phyloP scores from a whole-genome alignment of 2,797 vertebrate genomes.

The Australoheros facetus region DNA sequence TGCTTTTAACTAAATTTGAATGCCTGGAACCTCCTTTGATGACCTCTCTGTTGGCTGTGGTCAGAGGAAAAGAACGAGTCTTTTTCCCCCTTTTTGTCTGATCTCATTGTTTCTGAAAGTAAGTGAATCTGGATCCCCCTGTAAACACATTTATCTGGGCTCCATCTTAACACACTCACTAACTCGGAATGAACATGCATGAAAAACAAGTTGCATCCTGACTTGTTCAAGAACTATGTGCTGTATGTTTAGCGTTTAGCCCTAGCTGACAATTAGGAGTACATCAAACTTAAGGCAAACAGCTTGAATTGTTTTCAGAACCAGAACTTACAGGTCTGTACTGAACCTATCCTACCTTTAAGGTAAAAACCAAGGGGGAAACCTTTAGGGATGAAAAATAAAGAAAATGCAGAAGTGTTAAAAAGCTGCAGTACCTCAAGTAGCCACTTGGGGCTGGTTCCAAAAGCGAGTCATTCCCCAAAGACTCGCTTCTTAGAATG shows the following conservation, averaged over 20 bases:
- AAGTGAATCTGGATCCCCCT: neutral
- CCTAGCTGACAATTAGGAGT: neutral
- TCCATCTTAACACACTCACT: neutral
- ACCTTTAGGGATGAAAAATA: no score
- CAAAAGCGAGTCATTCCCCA: no score
- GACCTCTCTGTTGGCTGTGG: constrained; percentile 1
- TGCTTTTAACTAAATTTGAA: neutral
- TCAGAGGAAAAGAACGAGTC: neutral
- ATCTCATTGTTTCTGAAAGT: neutral
- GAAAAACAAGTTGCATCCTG: neutral
- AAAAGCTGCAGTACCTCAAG: neutral
- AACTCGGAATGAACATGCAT: neutral
- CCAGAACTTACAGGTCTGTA: no score
- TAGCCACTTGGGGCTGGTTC: neutral
- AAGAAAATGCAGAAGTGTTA: neutral
- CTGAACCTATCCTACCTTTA: no score
- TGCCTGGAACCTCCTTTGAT: constrained; percentile 15
- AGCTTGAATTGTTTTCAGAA: no score
- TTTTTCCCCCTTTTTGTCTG: neutral
- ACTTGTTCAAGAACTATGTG: neutral
- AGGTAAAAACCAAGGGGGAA: no score
- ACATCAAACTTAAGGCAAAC: no score
- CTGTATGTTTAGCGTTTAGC: no score
- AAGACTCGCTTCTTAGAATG: no score
- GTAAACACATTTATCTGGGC: neutral